phyloP scores from a whole-genome alignment of 2,888 invertebrate species.

The Elmis aenea region DNA sequence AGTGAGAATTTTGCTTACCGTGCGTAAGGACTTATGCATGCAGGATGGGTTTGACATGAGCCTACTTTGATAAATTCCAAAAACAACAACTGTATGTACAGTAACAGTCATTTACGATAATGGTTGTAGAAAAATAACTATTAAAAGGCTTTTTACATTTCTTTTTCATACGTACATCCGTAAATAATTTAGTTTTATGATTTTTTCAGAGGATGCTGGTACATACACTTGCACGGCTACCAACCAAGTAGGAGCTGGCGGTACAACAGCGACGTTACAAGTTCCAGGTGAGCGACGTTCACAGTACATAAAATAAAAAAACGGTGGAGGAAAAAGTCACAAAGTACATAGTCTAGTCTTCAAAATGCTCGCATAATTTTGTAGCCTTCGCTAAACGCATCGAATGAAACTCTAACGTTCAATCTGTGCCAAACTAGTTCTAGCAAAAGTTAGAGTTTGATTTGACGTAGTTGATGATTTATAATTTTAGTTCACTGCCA shows the following conservation, averaged over 20 bases:
- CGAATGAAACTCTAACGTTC: conserved; percentile 4
- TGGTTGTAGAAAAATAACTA: too few relatives aligned
- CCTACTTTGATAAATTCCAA: too few relatives aligned
- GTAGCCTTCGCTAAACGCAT: conserved; percentile 17
- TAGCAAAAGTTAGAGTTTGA: too few relatives aligned
- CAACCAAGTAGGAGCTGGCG: conserved; percentile 62
- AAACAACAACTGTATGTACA: too few relatives aligned
- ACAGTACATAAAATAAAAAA: conserved; percentile 43
- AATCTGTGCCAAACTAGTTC: conserved; percentile 9
- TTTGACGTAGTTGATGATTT: neutral
- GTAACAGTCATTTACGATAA: too few relatives aligned
- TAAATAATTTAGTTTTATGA: too few relatives aligned
- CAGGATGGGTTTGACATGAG: too few relatives aligned
- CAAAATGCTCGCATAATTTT: conserved; percentile 17
- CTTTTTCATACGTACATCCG: too few relatives aligned
- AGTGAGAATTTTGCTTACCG: too few relatives aligned
- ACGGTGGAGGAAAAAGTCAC: conserved; percentile 24
- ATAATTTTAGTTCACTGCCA: conserved; percentile 8
- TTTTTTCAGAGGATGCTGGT: conserved; percentile 71
- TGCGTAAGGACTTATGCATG: too few relatives aligned
- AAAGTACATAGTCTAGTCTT: conserved; percentile 16
- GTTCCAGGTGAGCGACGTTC: conserved; percentile 67
- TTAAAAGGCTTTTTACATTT: too few relatives aligned
- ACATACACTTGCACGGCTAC: conserved; percentile 69
- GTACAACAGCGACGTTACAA: conserved; percentile 60